phyloP scores from a whole-genome alignment of 2,888 invertebrate genomes.

The Brachynemurus nebulosus region DNA sequence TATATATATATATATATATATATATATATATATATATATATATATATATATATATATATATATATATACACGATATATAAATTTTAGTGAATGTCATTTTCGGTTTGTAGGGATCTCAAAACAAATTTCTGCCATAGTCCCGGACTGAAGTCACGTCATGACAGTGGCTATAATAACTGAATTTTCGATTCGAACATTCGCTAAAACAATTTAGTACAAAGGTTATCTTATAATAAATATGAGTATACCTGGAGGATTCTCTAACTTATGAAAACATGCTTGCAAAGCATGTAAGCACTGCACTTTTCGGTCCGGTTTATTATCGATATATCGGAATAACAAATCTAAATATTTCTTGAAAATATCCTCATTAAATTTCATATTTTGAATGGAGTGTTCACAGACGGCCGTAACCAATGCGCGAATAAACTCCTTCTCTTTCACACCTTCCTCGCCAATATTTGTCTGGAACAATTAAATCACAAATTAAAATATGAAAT shows the following conservation, averaged over 20 bases:
- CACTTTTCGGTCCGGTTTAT: constrained; percentile 53
- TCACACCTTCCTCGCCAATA: constrained; percentile 40
- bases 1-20: too few species aligned
- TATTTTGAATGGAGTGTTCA: constrained; percentile 44
- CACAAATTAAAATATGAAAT: background rate
- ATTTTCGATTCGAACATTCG: too few species aligned
- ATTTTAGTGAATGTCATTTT: too few species aligned
- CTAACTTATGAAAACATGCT: constrained; percentile 57
- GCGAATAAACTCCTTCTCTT: constrained; percentile 56
- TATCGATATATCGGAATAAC: constrained; percentile 56
- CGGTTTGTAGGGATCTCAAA: too few species aligned
- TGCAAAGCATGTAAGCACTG: constrained; percentile 79
- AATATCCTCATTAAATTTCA: constrained; percentile 35
- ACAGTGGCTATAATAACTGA: too few species aligned
- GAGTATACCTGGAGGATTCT: constrained; percentile 56
- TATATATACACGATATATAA: too few species aligned
- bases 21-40: too few species aligned
- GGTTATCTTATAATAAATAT: too few species aligned
- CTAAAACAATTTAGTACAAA: too few species aligned
- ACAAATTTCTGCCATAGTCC: too few species aligned
- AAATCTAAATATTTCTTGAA: constrained; percentile 37
- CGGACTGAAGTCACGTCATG: too few species aligned
- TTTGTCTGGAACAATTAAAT: constrained; percentile 40
- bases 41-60: background rate
- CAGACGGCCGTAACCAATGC: constrained; percentile 59